These are phyloP conservation scores for Nipponacmea schrenckii DNA, from an alignment of 2,888 invertebrate species.

Conservation along the genomic window DNA sequence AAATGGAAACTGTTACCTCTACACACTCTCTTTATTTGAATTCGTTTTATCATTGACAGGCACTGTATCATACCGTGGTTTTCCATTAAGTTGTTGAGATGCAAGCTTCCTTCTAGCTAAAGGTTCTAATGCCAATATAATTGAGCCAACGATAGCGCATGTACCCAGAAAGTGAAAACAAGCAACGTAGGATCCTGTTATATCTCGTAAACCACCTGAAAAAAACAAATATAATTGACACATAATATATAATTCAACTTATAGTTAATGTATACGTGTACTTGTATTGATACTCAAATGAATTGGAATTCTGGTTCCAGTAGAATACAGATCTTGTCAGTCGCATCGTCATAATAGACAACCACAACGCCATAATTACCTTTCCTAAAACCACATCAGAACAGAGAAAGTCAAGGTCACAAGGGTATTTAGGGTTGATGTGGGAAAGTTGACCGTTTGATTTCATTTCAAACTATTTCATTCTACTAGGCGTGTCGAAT, in stretches of 20 bases:
- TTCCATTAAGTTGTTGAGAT: neutral
- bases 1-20: no score
- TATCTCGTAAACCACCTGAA: slow-evolving; percentile 13
- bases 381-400: no score
- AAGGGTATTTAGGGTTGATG: no score
- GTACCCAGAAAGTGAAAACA: slow-evolving; percentile 12
- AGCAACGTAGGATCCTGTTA: slow-evolving; percentile 11
- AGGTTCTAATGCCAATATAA: neutral
- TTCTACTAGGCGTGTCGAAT: no score
- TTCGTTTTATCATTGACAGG: neutral
- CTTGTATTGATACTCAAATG: no score
- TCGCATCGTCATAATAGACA: no score
- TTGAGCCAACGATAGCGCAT: neutral
- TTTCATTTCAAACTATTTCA: no score
- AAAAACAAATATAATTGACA: neutral
- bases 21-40: neutral
- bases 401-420: no score
- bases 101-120: neutral
- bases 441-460: slow-evolving; percentile 4
- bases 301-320: neutral
- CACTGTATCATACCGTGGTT: neutral
- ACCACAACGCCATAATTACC: no score
- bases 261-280: no score
- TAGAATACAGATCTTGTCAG: neutral
- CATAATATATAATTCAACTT: no score